A percentile compares a stretch with the other conserved stretches of the same genome.
These are phyloP conservation scores for Dolichoris vasculosae DNA, from an alignment of 1,140 invertebrate species.

Conservation along the genomic window DNA sequence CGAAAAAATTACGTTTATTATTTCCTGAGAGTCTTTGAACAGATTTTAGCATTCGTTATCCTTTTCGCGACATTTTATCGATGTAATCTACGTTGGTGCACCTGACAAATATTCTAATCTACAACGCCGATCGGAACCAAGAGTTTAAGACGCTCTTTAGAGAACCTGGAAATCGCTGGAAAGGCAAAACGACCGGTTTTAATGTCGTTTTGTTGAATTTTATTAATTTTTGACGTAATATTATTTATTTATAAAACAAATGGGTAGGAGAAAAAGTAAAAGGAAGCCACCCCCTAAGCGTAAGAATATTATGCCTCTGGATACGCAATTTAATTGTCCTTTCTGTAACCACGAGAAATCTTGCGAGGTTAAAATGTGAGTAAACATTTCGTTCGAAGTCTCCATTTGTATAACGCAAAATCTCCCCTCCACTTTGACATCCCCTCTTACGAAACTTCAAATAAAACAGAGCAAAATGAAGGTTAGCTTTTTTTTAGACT, in stretches of 20 bases:
- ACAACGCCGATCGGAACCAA: not conserved
- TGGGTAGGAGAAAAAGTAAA: slow-evolving; percentile 98
- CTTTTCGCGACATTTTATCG: not conserved
- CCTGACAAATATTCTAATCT: not conserved
- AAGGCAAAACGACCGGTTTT: not conserved
- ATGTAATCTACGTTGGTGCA: not conserved
- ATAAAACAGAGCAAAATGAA: slow-evolving; percentile 31
- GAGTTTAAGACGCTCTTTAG: not conserved
- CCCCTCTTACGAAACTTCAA: slow-evolving; percentile 30
- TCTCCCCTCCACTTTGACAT: not conserved
- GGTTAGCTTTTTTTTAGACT: slow-evolving; percentile 36
- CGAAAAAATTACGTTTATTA: not conserved
- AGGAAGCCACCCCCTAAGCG: slow-evolving; percentile 96
- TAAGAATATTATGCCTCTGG: slow-evolving; percentile 94
- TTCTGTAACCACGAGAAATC: slow-evolving; percentile 99
- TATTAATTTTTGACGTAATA: not conserved
- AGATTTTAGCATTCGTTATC: not conserved
- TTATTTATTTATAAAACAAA: slow-evolving; percentile 67
- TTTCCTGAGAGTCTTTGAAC: not conserved
- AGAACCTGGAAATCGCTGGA: not conserved
- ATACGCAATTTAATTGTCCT: slow-evolving; percentile 98
- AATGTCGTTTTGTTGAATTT: not conserved
- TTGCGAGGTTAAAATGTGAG: slow-evolving; percentile 99
- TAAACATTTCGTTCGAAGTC: slow-evolving; percentile 35
- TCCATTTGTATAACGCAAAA: slow-evolving; percentile 1